Evolutionary conservation across 2,888 invertebrate genomes (phyloP).

Genomic region (Gastrophysa polygoni): DNA sequence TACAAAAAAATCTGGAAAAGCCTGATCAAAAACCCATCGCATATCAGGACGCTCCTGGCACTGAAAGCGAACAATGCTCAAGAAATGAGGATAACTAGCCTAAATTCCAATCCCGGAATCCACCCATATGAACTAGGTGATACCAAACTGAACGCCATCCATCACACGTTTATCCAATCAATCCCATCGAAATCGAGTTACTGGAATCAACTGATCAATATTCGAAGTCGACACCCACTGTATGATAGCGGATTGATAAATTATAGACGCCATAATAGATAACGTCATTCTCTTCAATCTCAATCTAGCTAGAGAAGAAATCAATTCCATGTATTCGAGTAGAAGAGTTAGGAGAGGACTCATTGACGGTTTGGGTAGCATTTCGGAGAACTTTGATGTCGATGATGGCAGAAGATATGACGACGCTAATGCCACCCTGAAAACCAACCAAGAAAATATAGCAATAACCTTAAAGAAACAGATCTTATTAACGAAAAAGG

Average conservation of each 20-base stretch:
- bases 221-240: background rate
- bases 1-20: background rate
- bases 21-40: background rate
- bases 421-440: background rate
- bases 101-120: constrained; percentile 17
- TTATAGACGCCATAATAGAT: no score
- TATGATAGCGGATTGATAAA: background rate
- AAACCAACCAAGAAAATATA: background rate
- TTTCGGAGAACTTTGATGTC: constrained; percentile 21
- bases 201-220: constrained; percentile 8
- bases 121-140: constrained; percentile 21
- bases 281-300: background rate
- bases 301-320: background rate
- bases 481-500: no score
- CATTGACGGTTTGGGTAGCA: constrained; percentile 18
- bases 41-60: background rate
- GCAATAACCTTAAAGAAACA: no score
- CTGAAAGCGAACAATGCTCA: constrained; percentile 6
- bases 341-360: constrained; percentile 19
- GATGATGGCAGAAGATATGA: constrained; percentile 14
- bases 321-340: background rate
- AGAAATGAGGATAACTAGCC: constrained; percentile 11
- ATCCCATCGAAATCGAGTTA: constrained; percentile 1
- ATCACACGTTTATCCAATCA: constrained; percentile 12
- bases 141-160: constrained; percentile 18